Base-by-base conservation (phyloP, 1,140 invertebrate species). In the Episyrphus balteatus region DNA sequence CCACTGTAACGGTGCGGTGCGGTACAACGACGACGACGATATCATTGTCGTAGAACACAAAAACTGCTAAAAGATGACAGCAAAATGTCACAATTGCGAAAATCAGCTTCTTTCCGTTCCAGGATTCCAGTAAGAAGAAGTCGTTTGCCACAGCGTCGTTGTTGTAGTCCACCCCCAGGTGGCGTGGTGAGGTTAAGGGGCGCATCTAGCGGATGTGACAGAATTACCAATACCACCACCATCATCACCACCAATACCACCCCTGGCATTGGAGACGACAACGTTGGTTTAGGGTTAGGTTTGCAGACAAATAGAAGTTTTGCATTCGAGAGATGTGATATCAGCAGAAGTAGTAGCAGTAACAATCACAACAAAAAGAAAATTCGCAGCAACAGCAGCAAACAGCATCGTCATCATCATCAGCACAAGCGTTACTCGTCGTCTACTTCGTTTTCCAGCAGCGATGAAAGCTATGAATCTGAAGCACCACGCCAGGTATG, bases 81-180 rank as follows among this genome's bases (percentile, higher is more conserved):
- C 44, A 45, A 36, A 31, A 49, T 49, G 48, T 49, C 48, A 44
- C 42, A 49, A 41, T 31, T 49, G 18, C 43, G 41, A 40, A 49
- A 49, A 41, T 49, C 48, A 15, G 48, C 48, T 31, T 49, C 48
- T n/a, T 49, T 49, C 36, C 48, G 48, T 1, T 49, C 48, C 12
- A 30, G 48, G 14, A 49, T 49, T 17, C 48, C 48, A 40, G 38
- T 49, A 8, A 39, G 48, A 33, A 15, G 34, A 34, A 33, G 13
- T 18, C 19, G 36, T 14, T 14, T 49, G 6, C 21, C 32, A 18
- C 34, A 49, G 18, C n/a, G 46, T n/a, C 19, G 46, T 14, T 48
- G 46, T 14, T 34, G 38, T 10, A 48, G 46, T 36, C 46, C 46
- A 26, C 44, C 34, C n/a, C 13, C 15, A 41, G 12, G 17, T 18